Evolutionary conservation across 1,140 invertebrate genomes (phyloP).

Genomic region (Colletes latitarsis): DNA sequence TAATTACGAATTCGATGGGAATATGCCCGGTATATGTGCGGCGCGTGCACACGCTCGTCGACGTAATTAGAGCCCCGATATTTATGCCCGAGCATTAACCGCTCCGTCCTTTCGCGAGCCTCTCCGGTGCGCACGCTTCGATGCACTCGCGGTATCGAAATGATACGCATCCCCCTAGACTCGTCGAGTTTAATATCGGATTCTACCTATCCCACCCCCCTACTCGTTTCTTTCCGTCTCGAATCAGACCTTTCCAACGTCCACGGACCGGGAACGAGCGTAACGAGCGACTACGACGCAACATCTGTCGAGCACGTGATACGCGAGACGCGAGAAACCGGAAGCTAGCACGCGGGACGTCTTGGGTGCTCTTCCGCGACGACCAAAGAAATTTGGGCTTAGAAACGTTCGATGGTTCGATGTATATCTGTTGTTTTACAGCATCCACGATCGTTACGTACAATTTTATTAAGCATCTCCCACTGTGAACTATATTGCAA

Average conservation of each 20-base stretch:
- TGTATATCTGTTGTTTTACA: too few relatives aligned
- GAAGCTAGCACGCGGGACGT: not conserved
- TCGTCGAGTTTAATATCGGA: slow-evolving; percentile 5
- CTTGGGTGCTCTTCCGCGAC: not conserved
- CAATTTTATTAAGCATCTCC: too few relatives aligned
- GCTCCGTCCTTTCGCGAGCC: slow-evolving; percentile 44
- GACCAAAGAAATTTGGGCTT: too few relatives aligned
- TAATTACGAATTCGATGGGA: slow-evolving; percentile 73
- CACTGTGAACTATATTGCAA: too few relatives aligned
- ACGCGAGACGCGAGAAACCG: not conserved
- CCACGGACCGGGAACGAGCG: not conserved
- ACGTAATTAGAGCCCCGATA: slow-evolving; percentile 73
- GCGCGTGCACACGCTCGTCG: slow-evolving; percentile 60
- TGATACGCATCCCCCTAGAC: not conserved
- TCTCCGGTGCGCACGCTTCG: slow-evolving; percentile 19
- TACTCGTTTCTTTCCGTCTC: not conserved
- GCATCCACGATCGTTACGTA: too few relatives aligned
- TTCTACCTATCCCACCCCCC: not conserved
- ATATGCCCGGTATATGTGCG: slow-evolving; percentile 55
- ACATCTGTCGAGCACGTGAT: not conserved
- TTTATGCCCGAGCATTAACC: slow-evolving; percentile 73
- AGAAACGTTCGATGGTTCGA: too few relatives aligned
- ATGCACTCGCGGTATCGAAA: slow-evolving; percentile 38
- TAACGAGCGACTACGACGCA: not conserved
- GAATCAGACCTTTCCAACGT: not conserved